These are phyloP conservation scores for Apocheima hispidaria DNA, from an alignment of 2,888 invertebrate genomes.

Conservation along the genomic window DNA sequence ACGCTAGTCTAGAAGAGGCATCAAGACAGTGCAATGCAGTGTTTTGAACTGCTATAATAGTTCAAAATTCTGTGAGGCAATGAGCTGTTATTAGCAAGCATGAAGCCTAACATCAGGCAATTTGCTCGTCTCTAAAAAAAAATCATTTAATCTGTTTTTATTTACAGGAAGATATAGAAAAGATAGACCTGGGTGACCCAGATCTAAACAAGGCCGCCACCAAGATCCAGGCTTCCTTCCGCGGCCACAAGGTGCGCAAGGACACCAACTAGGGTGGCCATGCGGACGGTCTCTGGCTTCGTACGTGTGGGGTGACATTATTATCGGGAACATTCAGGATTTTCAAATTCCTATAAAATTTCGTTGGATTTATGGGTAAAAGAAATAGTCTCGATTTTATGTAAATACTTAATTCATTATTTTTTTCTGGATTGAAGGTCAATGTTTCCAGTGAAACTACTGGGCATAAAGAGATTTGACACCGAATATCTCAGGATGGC, in stretches of 20 bases:
- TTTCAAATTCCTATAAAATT: not conserved
- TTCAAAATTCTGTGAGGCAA: no score
- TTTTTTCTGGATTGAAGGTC: no score
- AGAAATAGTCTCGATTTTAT: not conserved
- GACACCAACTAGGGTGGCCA: conserved; percentile 83
- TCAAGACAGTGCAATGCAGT: no score
- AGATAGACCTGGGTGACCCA: conserved; percentile 94
- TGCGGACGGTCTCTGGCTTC: conserved; percentile 38
- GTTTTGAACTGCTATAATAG: no score
- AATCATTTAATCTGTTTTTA: conserved; percentile 20
- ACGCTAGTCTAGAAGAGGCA: no score
- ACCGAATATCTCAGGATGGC: no score
- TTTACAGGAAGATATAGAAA: conserved; percentile 90
- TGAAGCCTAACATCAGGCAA: no score
- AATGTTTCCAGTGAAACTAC: no score
- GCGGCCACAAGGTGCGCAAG: conserved; percentile 95
- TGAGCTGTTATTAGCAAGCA: no score
- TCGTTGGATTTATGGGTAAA: not conserved
- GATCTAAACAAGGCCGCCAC: conserved; percentile 95
- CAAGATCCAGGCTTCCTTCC: conserved; percentile 96
- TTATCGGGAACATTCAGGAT: conserved; percentile 42
- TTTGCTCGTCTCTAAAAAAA: not conserved
- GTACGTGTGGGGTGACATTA: conserved; percentile 56
- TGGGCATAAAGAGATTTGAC: no score
- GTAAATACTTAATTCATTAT: conserved; percentile 5